A percentile compares a stretch with the other conserved stretches of the same genome.
Conservation (phyloP, 2,888 invertebrate genomes). For the Thysanoteuthis rhombus region DNA sequence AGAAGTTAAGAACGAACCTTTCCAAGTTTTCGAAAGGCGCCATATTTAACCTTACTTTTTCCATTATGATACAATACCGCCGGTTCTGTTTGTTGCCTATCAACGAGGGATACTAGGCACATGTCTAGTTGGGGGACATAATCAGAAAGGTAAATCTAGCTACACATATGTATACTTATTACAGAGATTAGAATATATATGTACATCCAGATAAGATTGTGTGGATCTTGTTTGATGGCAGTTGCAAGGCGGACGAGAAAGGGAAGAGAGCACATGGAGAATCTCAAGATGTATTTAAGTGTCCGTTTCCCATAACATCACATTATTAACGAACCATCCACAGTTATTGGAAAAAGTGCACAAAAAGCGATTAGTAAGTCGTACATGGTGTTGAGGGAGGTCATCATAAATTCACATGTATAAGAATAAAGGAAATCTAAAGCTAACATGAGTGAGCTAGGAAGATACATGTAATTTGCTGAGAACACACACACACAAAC, state of each 20-base stretch:
- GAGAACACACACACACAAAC: not conserved
- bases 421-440: not conserved
- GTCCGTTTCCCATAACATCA: not conserved
- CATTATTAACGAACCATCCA: not conserved
- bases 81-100: constrained; percentile 1
- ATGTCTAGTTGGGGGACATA: not conserved
- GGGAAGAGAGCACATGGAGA: not conserved
- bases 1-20: not conserved
- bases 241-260: not conserved
- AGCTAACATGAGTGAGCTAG: not conserved
- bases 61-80: constrained; percentile 17
- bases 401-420: not conserved
- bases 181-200: not conserved
- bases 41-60: constrained; percentile 33
- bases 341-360: not conserved
- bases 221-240: not conserved
- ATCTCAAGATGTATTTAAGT: not conserved
- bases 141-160: too few relatives aligned
- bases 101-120: not conserved
- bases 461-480: not conserved
- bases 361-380: not conserved
- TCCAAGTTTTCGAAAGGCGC: constrained; percentile 30
- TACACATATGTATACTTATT: not conserved
- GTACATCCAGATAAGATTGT: not conserved
- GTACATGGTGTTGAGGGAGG: not conserved